Evolutionary conservation across 1,140 invertebrate genomes (phyloP), one percentile per base, ranked within the genome.

Genomic region (Achatina immaculata): DNA sequence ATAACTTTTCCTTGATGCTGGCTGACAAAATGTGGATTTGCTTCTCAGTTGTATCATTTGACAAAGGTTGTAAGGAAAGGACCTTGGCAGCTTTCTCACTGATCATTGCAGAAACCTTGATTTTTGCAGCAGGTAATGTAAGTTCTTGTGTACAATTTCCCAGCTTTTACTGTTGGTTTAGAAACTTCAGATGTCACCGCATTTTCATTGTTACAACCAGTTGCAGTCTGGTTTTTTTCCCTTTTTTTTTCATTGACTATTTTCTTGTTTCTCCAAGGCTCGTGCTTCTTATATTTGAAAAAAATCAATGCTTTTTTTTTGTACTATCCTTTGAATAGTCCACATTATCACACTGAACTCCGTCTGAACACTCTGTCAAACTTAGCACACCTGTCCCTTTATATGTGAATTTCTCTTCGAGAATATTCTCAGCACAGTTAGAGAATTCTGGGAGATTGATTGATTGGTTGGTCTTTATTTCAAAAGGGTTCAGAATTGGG

Each of bases 1-100:
- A 55, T 55, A 55, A 55, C 21, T 55, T 14, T 55, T 55, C 65
- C 65, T 68, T 68, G 38, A 36, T 68, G 34, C n/a, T 36, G 65
- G 28, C 38, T 36, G 21, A 68, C 65, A 68, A 68, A 40, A 3
- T 40, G 31, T 36, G 2, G 19, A n/a, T n/a, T n/a, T n/a, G 31
- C 31, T 34, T 36, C 28, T 36, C 19, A 68, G 19, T 31, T 40
- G 65, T 68, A 28, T 43, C 21, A 34, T 40, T 68, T 68, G 31
- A 9, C 31, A 68, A 36, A 36, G 38, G 31, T 68, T n/a, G n/a
- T 19, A 36, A 31, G n/a, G 28, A n/a, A 55, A 55, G 24, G 45
- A 36, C 45, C 31, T n/a, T 55, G 9, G 45, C 19, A 36, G 9
- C 28, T 76, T 28, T 68, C 51, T 38, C 40, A 36, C 65, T 55